Percentiles rank a stretch among this genome's conserved stretches.
Evolutionary conservation across 2,113 vertebrate genomes (phyloP).

Genomic region (Phaethornis superciliosus): DNA sequence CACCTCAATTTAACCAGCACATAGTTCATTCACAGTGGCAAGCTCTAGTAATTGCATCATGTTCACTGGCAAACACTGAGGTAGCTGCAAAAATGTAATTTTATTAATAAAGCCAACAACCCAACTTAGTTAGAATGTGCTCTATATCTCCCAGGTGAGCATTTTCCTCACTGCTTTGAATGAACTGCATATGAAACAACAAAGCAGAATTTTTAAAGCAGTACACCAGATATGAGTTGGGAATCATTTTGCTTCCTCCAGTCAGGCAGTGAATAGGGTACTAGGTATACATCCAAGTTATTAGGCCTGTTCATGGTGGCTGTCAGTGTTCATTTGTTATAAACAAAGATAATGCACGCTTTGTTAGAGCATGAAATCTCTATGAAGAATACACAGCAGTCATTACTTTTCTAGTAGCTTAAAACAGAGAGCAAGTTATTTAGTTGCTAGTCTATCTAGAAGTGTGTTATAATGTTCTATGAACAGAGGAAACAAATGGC

Average conservation of each 20-base stretch:
- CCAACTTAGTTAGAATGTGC: background rate
- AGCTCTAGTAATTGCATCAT: background rate
- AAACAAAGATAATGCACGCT: background rate
- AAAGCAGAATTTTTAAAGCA: background rate
- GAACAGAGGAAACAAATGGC: background rate
- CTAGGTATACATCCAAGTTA: background rate
- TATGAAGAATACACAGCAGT: background rate
- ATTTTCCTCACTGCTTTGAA: background rate
- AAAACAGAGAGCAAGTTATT: background rate
- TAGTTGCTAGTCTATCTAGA: background rate
- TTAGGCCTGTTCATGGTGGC: background rate
- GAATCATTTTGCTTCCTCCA: background rate
- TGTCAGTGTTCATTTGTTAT: background rate
- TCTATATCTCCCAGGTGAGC: background rate
- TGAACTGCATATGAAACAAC: background rate
- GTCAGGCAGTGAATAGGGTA: background rate
- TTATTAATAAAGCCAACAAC: background rate
- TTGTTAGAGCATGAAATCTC: background rate
- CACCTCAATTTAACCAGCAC: background rate
- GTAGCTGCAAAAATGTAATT: background rate
- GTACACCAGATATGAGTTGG: background rate
- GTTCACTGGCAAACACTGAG: background rate
- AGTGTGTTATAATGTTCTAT: background rate
- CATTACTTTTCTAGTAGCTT: background rate
- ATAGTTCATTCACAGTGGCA: background rate